phyloP scores from a whole-genome alignment of 2,113 vertebrate species.

The Odocoileus virginianus region DNA sequence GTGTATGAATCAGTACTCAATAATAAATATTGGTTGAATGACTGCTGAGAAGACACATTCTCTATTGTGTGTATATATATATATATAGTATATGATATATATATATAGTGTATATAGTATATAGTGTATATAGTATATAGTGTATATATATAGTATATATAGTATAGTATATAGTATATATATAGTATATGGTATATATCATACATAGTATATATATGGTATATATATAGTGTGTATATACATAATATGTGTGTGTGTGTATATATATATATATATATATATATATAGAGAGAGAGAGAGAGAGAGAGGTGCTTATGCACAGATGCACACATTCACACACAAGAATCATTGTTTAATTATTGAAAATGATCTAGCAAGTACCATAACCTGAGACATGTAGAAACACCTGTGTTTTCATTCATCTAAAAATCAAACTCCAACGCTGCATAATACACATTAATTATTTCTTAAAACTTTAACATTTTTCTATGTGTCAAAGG shows the following conservation, averaged over 20 bases:
- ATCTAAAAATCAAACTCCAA: not conserved
- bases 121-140: no score
- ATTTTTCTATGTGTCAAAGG: not conserved
- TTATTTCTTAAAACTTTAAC: conserved; percentile 3
- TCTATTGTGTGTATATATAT: not conserved
- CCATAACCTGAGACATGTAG: not conserved
- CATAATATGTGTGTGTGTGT: not conserved
- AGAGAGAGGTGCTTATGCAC: not conserved
- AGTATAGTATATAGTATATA: no score
- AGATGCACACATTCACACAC: not conserved
- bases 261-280: not conserved
- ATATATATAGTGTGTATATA: not conserved
- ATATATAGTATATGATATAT: no score
- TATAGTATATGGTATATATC: no score
- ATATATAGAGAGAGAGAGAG: not conserved
- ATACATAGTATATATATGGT: no score
- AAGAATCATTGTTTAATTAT: not conserved
- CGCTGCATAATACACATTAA: not conserved
- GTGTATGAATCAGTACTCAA: not conserved
- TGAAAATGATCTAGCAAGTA: not conserved
- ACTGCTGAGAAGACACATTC: not conserved
- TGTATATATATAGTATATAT: no score
- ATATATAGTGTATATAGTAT: no score
- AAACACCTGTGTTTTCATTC: not conserved
- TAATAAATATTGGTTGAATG: not conserved